Conservation (phyloP, 2,888 invertebrate genomes). For the Megastigmus dorsalis region DNA sequence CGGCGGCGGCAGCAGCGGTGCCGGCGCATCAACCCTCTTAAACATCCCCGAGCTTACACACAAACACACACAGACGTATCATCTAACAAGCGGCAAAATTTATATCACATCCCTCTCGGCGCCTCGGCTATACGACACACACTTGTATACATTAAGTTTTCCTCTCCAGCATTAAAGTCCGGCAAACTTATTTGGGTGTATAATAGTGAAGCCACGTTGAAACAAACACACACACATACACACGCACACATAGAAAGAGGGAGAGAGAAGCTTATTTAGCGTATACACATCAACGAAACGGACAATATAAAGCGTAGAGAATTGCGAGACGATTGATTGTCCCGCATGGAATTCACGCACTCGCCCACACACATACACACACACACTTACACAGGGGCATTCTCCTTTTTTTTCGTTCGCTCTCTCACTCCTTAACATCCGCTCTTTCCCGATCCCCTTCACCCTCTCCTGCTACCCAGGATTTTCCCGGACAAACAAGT, state of each 20-base stretch:
- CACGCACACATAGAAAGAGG: neutral
- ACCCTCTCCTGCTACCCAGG: neutral
- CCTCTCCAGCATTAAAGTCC: neutral
- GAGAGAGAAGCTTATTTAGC: neutral
- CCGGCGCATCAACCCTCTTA: too few relatives aligned
- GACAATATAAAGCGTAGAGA: neutral
- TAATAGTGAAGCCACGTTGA: neutral
- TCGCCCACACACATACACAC: conserved; percentile 5
- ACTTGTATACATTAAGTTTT: neutral
- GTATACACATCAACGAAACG: neutral
- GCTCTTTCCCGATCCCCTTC: neutral
- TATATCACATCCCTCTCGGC: too few relatives aligned
- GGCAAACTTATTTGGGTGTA: neutral
- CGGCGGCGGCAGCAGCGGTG: too few relatives aligned
- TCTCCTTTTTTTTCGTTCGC: too few relatives aligned
- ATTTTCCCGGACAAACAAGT: conserved; percentile 41
- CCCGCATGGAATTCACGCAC: neutral
- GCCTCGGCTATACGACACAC: too few relatives aligned
- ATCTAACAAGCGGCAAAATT: neutral
- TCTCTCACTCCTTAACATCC: neutral
- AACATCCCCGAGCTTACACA: too few relatives aligned
- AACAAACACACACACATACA: neutral
- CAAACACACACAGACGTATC: too few relatives aligned
- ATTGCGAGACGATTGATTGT: conserved; percentile 31
- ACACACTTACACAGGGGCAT: too few relatives aligned